Base-by-base conservation (phyloP, 2,797 vertebrate genomes). In the Meda fulgida region DNA sequence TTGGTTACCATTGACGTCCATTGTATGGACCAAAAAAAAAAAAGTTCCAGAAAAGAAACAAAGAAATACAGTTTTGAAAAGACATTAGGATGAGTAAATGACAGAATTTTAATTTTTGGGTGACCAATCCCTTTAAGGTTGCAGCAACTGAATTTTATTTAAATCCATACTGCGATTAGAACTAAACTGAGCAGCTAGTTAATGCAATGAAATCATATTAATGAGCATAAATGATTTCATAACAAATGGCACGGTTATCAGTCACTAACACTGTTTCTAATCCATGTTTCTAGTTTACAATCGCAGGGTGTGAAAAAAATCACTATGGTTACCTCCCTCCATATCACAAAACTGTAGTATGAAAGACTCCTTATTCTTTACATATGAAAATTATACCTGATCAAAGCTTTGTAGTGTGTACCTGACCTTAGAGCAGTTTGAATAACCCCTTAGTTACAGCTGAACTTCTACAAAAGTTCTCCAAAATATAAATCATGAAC, bases 361-460 rank as follows among this genome's bases (percentile, higher is more conserved):
- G 72, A 53, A 76, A 11, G 55, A 63, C 36, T 63, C 23, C 18
- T 60, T 78, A 75, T 55, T 76, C 21, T 55, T 36, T 76, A 5
- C 7, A 76, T n/a, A 10, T 76, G 51, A 55, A 55, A 55, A 55
- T 55, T 11, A 55, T n/a, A 58, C 23, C 51, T 38, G 8, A 26
- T 58, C 34, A 77, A 38, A 58, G 23, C 51, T 58, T 55, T 77
- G 73, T 36, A 76, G 55, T 60, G 36, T 78, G 55, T 63, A 78
- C 76, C 63, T 29, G 36, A 43, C 76, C 55, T 29, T 26, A 29
- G 34, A 78, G 16, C 36, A 29, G 21, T 29, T 60, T 40, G 53
- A 63, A 60, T 4, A 78, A 5, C 76, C 55, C 4, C 16, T 63
- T 63, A 43, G 14, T 36, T 38, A 58, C 19, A 29, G 76, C 55